Percentiles rank a stretch among this genome's conserved stretches.
Conservation (phyloP, 2,797 vertebrate genomes). For the Sphenodon punctatus region DNA sequence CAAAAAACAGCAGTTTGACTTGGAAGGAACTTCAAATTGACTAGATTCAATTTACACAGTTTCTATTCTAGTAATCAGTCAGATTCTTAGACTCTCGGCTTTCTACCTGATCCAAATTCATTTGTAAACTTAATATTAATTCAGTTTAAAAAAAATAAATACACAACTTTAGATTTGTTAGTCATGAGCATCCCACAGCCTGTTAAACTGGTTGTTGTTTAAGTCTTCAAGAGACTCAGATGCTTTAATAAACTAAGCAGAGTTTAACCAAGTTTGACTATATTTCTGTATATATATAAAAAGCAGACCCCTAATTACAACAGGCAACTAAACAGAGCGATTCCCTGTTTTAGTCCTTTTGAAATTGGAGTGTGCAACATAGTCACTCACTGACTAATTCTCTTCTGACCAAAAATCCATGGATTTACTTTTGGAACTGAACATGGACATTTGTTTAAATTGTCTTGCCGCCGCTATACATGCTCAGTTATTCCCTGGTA, state of each 20-base stretch:
- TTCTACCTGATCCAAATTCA: neutral
- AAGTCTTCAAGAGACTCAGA: neutral
- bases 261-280: neutral
- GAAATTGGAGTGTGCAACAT: neutral
- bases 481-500: too few species aligned
- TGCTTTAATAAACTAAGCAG: neutral
- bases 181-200: neutral
- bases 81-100: neutral
- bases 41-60: too few species aligned
- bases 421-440: neutral
- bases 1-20: too few species aligned
- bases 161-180: neutral
- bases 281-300: fast-evolving
- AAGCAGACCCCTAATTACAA: neutral
- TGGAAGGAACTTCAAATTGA: too few species aligned
- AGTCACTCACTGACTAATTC: neutral
- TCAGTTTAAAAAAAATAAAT: neutral
- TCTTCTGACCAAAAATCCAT: neutral
- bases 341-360: neutral
- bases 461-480: neutral
- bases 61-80: neutral
- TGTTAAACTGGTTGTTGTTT: neutral
- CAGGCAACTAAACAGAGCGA: neutral
- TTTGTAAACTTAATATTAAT: conserved; percentile 9
- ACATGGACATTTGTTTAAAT: neutral